These are phyloP conservation scores for Ceratina japonica DNA, from an alignment of 1,140 invertebrate genomes.

Conservation along the genomic window DNA sequence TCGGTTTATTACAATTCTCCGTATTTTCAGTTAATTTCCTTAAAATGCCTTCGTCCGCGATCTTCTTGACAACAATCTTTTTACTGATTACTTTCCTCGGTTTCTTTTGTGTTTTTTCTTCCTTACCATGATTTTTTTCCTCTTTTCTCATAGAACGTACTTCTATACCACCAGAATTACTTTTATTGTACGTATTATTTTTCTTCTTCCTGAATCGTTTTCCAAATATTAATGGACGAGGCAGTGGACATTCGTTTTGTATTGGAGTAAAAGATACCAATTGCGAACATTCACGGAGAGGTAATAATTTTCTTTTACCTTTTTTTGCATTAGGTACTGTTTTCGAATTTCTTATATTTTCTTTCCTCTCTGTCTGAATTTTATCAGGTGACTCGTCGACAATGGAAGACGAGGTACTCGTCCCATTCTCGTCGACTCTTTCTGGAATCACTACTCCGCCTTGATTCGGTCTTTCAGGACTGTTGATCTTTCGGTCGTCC, in stretches of 20 bases:
- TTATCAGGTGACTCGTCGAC: conserved; percentile 58
- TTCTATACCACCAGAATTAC: background rate
- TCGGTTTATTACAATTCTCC: background rate
- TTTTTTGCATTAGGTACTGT: background rate
- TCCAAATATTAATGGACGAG: background rate
- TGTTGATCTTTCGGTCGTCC: background rate
- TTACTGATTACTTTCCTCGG: conserved; percentile 67
- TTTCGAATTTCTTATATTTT: conserved; percentile 4
- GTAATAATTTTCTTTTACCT: conserved; percentile 64
- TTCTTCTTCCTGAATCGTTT: conserved; percentile 17
- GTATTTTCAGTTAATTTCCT: conserved; percentile 50
- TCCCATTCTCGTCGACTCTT: background rate
- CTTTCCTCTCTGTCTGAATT: conserved; percentile 24
- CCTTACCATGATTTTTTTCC: background rate
- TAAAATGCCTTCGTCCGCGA: conserved; percentile 52
- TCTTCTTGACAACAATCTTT: conserved; percentile 72
- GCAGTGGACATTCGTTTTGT: conserved; percentile 19
- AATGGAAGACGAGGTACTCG: conserved; percentile 25
- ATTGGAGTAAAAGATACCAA: conserved; percentile 66
- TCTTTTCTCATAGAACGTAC: background rate
- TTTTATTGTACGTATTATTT: conserved; percentile 31
- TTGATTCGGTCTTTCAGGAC: background rate
- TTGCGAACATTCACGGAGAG: conserved; percentile 61
- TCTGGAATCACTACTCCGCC: background rate
- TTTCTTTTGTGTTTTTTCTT: conserved; percentile 46